These are phyloP conservation scores for Synanthedon andrenaeformis DNA, from an alignment of 2,888 invertebrate genomes.

Conservation along the genomic window DNA sequence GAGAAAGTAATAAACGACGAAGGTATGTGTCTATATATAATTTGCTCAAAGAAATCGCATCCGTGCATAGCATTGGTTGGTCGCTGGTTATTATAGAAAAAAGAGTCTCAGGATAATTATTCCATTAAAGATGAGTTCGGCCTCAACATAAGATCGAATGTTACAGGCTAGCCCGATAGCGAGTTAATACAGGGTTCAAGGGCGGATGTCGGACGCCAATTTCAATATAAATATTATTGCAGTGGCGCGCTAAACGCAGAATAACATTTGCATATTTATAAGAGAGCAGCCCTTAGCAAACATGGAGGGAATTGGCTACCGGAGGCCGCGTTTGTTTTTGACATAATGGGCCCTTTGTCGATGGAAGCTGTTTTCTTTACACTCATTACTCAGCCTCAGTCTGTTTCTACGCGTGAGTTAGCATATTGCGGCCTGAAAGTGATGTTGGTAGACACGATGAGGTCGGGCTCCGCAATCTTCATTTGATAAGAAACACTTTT, in stretches of 20 bases:
- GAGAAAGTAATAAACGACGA: no score
- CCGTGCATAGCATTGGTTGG: no score
- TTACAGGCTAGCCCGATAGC: constrained; percentile 51
- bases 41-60: no score
- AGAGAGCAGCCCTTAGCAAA: constrained; percentile 58
- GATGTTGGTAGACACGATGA: constrained; percentile 9
- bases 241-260: constrained; percentile 54
- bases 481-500: neutral
- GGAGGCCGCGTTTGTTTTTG: constrained; percentile 50
- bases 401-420: constrained; percentile 28
- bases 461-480: neutral
- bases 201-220: constrained; percentile 39
- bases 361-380: constrained; percentile 35
- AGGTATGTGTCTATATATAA: no score
- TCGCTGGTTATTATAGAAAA: no score
- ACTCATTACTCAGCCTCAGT: constrained; percentile 33
- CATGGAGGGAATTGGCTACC: constrained; percentile 50
- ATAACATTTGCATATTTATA: constrained; percentile 68
- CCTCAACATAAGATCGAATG: constrained; percentile 23
- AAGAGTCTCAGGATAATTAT: no score
- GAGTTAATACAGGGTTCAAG: constrained; percentile 56
- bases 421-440: constrained; percentile 23
- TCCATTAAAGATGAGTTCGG: no score
- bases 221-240: constrained; percentile 66
- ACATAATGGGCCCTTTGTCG: constrained; percentile 55